These are phyloP conservation scores for Gymnothorax reevesii DNA, from an alignment of 2,797 vertebrate genomes.

Conservation along the genomic window DNA sequence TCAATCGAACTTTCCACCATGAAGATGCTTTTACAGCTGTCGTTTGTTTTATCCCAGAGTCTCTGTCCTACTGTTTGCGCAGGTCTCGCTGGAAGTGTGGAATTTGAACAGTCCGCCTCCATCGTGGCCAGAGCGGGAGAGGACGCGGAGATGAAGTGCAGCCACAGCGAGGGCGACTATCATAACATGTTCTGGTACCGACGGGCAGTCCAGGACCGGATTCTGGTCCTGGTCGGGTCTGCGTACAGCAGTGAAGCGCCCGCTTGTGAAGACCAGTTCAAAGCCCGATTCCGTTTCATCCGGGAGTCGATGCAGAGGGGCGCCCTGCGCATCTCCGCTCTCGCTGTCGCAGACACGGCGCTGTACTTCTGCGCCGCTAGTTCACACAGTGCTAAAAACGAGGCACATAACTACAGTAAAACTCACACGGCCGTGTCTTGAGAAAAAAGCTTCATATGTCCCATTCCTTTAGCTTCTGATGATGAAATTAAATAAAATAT, in stretches of 20 bases:
- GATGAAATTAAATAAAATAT: not conserved
- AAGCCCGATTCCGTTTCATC: not conserved
- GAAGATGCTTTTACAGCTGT: not conserved
- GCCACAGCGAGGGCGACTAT: not conserved
- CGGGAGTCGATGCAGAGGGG: not conserved
- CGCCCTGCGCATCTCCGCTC: conserved; percentile 27
- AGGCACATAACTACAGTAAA: conserved; percentile 26
- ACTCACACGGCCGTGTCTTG: not conserved
- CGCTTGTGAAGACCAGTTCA: not conserved
- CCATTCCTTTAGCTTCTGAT: not conserved
- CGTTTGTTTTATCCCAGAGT: not conserved
- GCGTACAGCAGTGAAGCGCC: not conserved
- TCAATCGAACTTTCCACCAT: not conserved
- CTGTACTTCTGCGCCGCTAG: conserved; percentile 53
- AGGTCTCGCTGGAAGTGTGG: not conserved
- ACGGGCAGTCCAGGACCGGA: not conserved
- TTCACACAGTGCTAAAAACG: conserved; percentile 38
- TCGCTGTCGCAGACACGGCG: conserved; percentile 28
- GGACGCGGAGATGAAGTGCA: not conserved
- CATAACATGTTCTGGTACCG: conserved; percentile 19
- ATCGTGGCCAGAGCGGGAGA: not conserved
- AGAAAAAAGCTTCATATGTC: not conserved
- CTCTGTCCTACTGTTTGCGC: not conserved
- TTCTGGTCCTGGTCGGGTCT: conserved; percentile 16
- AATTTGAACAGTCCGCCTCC: not conserved